phyloP scores from a whole-genome alignment of 2,113 vertebrate genomes.

The Monopterus albus region DNA sequence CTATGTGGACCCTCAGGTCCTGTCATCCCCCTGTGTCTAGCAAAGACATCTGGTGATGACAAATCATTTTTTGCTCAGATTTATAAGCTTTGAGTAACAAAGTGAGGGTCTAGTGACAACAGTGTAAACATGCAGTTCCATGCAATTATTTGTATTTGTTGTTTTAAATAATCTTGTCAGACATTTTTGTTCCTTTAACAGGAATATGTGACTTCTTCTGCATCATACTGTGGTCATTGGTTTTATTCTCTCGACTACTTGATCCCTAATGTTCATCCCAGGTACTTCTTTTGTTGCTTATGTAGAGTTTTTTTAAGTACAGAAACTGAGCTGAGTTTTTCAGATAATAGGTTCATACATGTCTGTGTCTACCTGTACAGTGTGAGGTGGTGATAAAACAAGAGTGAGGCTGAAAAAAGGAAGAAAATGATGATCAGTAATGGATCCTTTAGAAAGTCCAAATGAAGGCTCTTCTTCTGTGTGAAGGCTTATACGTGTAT shows the following conservation, averaged over 20 bases:
- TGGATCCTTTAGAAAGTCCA: slow-evolving; percentile 21
- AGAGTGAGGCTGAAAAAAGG: not conserved
- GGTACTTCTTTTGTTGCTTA: not conserved
- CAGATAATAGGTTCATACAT: not conserved
- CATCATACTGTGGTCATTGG: not conserved
- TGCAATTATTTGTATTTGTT: too few relatives aligned
- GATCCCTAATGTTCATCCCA: slow-evolving; percentile 9
- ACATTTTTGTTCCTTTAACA: too few relatives aligned
- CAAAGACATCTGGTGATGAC: not conserved
- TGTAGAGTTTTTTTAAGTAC: not conserved
- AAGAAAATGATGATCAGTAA: slow-evolving; percentile 9
- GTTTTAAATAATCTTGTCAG: too few relatives aligned
- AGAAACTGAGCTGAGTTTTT: slow-evolving; percentile 1
- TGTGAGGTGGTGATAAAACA: too few relatives aligned
- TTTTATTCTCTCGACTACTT: slow-evolving; percentile 7
- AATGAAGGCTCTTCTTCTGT: slow-evolving; percentile 1
- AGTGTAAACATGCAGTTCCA: not conserved
- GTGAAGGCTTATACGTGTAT: not conserved
- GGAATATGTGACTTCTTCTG: not conserved
- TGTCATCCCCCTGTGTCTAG: not conserved
- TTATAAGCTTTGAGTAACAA: slow-evolving; percentile 11
- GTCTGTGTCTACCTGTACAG: not conserved
- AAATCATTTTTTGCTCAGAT: not conserved
- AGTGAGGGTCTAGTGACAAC: slow-evolving; percentile 23
- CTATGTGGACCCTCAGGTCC: not conserved